Conservation (phyloP, 2,113 vertebrate genomes). For the Pavo muticus region DNA sequence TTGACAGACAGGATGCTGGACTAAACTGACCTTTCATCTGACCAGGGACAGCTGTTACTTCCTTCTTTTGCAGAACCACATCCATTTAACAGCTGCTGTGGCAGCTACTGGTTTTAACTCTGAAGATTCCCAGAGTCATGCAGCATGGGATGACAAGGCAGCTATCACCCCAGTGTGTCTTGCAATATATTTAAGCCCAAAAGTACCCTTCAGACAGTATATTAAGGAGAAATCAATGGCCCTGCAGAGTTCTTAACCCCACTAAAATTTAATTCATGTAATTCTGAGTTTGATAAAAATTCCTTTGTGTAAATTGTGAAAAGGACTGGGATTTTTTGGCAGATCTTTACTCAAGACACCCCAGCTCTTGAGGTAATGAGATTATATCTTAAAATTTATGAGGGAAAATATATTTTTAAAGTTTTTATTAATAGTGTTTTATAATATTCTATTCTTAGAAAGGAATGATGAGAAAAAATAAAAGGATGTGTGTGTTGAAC, state of each 20-base stretch:
- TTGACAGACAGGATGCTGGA: not conserved
- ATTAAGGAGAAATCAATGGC: not conserved
- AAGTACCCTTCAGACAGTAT: not conserved
- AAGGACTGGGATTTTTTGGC: not conserved
- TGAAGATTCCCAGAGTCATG: not conserved
- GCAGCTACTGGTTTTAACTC: not conserved
- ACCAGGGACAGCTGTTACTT: not conserved
- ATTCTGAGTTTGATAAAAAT: not conserved
- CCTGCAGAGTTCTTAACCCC: not conserved
- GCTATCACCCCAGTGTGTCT: not conserved
- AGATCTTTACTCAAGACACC: not conserved
- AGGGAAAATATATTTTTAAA: not conserved
- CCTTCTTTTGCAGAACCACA: fast-evolving
- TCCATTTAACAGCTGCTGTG: not conserved
- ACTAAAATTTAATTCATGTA: not conserved
- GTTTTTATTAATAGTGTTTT: not conserved
- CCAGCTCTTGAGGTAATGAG: not conserved
- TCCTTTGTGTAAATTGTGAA: not conserved
- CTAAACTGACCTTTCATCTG: not conserved
- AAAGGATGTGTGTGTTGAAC: not conserved
- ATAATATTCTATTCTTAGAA: not conserved
- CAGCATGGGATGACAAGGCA: not conserved
- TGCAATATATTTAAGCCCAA: not conserved
- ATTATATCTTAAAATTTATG: not conserved
- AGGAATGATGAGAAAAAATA: not conserved